These are phyloP conservation scores for Microctenopoma stevenorrisi DNA, from an alignment of 2,797 vertebrate genomes.

Conservation along the genomic window DNA sequence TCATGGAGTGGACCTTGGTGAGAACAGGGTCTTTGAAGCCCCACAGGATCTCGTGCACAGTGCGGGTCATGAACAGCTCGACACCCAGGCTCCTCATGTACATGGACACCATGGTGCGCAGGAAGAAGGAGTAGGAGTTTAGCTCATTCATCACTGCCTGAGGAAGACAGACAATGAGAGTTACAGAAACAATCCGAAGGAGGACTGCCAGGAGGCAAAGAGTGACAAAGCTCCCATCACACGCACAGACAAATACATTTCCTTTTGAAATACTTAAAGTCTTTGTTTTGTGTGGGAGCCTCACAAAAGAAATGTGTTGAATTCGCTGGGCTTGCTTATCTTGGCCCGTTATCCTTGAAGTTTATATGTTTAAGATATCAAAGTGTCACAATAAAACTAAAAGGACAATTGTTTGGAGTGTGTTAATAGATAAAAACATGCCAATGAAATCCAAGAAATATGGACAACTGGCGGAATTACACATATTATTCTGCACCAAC, in stretches of 20 bases:
- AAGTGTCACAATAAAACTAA: slow-evolving; percentile 23
- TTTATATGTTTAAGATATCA: slow-evolving; percentile 12
- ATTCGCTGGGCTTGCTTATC: background rate
- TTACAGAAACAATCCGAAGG: background rate
- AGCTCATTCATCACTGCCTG: slow-evolving; percentile 85
- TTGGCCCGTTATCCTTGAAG: slow-evolving; percentile 1
- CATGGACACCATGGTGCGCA: slow-evolving; percentile 73
- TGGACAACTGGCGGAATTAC: slow-evolving; percentile 9
- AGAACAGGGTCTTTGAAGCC: slow-evolving; percentile 87
- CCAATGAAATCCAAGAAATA: background rate
- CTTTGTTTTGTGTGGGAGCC: background rate
- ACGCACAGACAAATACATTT: background rate
- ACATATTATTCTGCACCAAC: slow-evolving; percentile 9
- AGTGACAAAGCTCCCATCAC: background rate
- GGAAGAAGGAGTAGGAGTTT: slow-evolving; percentile 77
- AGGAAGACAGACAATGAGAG: background rate
- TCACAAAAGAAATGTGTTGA: background rate
- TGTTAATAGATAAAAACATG: background rate
- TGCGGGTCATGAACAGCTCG: slow-evolving; percentile 78
- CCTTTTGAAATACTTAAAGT: background rate
- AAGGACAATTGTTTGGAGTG: slow-evolving; percentile 22
- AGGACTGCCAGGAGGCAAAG: background rate
- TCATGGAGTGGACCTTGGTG: slow-evolving; percentile 73
- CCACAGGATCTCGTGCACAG: slow-evolving; percentile 85
- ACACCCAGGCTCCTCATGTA: slow-evolving; percentile 72